A percentile compares a stretch with the other conserved stretches of the same genome.
phyloP scores from a whole-genome alignment of 2,888 invertebrate species.

The Drosophila macrothrix region DNA sequence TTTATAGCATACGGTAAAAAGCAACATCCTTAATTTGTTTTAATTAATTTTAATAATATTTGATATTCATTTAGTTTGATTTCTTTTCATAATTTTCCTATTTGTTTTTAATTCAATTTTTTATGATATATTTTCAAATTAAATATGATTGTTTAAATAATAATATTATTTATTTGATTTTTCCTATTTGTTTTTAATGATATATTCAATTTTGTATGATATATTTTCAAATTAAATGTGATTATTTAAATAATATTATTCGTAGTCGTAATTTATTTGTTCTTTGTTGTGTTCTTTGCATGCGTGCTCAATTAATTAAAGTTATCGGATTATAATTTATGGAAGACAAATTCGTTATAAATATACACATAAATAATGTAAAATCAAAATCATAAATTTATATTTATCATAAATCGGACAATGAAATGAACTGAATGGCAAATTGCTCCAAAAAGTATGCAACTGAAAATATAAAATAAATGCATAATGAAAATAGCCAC shows the following conservation, averaged over 20 bases:
- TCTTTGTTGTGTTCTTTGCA: neutral
- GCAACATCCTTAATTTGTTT: neutral
- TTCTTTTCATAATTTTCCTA: neutral
- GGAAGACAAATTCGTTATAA: slow-evolving; percentile 2
- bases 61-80: neutral
- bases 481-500: slow-evolving; percentile 12
- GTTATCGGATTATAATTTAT: slow-evolving; percentile 13
- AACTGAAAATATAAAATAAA: slow-evolving; percentile 17
- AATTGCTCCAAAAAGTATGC: slow-evolving; percentile 37
- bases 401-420: neutral
- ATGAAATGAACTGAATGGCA: slow-evolving; percentile 6
- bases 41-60: neutral
- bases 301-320: slow-evolving; percentile 2
- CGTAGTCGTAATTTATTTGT: neutral
- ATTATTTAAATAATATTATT: neutral
- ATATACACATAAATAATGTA: neutral
- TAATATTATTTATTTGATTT: neutral
- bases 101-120: too few species aligned
- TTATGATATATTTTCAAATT: too few species aligned
- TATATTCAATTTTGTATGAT: too few species aligned
- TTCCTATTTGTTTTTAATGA: neutral
- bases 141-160: neutral
- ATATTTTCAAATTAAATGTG: neutral
- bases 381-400: slow-evolving; percentile 10
- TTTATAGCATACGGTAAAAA: neutral